Conservation (phyloP, 2,797 vertebrate species). For the Danionella dracula region DNA sequence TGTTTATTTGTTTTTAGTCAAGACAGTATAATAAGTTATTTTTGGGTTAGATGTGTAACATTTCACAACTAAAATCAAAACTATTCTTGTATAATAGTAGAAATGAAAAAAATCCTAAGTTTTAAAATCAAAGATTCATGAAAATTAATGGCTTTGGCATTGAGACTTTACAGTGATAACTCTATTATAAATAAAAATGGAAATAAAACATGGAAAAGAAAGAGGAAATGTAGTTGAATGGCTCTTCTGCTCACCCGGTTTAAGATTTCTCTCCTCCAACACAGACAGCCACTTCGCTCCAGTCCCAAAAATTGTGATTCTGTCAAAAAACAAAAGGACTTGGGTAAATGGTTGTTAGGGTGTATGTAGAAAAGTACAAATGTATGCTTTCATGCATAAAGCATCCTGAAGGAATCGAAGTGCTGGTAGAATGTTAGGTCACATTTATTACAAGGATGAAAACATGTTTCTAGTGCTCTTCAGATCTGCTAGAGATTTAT, state of each 20-base stretch:
- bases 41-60: too few relatives aligned
- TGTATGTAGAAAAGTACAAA: background rate
- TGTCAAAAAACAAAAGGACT: constrained; percentile 43
- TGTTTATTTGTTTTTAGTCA: too few relatives aligned
- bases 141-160: too few relatives aligned
- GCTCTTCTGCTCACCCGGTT: constrained; percentile 75
- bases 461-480: background rate
- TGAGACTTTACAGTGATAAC: background rate
- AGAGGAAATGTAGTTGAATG: background rate
- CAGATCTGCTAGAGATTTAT: background rate
- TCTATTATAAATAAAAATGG: background rate
- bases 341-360: background rate
- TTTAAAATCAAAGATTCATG: too few relatives aligned
- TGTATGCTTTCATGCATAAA: background rate
- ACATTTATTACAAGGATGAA: background rate
- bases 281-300: constrained; percentile 94
- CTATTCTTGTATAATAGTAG: too few relatives aligned
- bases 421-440: background rate
- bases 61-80: too few relatives aligned
- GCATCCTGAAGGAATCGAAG: background rate
- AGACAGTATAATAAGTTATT: too few relatives aligned
- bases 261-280: constrained; percentile 84
- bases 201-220: background rate
- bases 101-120: too few relatives aligned
- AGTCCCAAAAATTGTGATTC: constrained; percentile 91